Conservation (phyloP, 2,888 invertebrate genomes). For the Prosopocoilus inquinatus region DNA sequence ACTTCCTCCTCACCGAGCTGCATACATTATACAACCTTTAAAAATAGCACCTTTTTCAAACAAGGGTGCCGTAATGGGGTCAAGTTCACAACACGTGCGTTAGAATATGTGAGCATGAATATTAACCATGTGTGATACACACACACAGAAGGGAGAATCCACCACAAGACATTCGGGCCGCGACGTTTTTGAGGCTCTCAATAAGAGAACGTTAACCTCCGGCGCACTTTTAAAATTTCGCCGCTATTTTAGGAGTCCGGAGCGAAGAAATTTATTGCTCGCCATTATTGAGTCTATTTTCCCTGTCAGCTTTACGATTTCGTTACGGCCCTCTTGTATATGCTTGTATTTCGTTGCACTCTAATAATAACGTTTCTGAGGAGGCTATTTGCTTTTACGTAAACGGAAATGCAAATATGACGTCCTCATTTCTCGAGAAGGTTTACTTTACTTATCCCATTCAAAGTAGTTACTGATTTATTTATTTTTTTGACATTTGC, state of each 20-base stretch:
- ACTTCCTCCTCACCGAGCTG: too few species aligned
- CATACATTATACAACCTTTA: background rate
- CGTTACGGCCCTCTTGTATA: background rate
- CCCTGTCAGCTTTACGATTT: background rate
- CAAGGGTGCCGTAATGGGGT: constrained; percentile 20
- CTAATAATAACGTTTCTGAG: too few species aligned
- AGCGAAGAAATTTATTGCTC: constrained; percentile 21
- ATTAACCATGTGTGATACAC: too few species aligned
- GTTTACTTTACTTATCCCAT: too few species aligned
- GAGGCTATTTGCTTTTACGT: too few species aligned
- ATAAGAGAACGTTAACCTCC: constrained; percentile 21
- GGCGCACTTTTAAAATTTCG: constrained; percentile 3
- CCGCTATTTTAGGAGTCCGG: constrained; percentile 17
- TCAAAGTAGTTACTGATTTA: too few species aligned
- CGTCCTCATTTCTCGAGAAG: too few species aligned
- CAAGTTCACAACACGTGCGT: constrained; percentile 11
- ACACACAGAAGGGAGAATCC: too few species aligned
- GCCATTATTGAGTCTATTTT: constrained; percentile 17
- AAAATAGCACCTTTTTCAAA: constrained; percentile 14
- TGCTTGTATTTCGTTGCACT: background rate
- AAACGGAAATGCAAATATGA: too few species aligned
- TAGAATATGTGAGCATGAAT: too few species aligned
- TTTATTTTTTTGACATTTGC: too few species aligned
- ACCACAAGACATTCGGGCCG: too few species aligned
- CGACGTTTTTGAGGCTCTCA: background rate